Evolutionary conservation across 2,113 vertebrate species (phyloP), one percentile per base, ranked within the genome.

Genomic region (Etheostoma spectabile): DNA sequence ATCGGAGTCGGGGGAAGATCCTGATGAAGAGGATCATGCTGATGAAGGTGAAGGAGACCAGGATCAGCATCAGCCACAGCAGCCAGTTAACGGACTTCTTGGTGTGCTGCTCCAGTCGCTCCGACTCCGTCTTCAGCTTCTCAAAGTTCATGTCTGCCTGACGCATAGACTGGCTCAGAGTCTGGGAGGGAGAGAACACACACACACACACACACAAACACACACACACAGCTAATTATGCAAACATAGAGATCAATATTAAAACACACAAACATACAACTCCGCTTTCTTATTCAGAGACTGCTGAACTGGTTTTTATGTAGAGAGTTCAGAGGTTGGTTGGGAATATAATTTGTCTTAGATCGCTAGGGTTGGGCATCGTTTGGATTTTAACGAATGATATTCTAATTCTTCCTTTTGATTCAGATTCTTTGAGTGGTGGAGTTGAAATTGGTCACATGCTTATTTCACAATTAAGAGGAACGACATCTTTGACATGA

Each of bases 61-160:
- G 76, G 42, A 99, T 95, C 12, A 99, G 93, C 97, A 99, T 97
- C 27, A 98, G 94, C 98, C 98, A 99, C 18, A 99, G 94, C 3
- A 99, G 93, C 98, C 97, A 99, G 96, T 99, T 99, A 80, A 99
- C 97, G 0, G 98, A 98, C 90, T 99, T 99, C 95, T 99, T 99
- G 0, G 98, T 92, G 0, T 99, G 98, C 86, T 99, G 98, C 74
- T 99, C 98, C 71, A 99, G 79, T 0, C 98, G 95, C 81, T 99
- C 98, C 0, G 98, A 99, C 69, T 99, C 98, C 0, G 96, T 95
- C 94, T 97, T 99, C 82, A 99, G 95, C 93, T 99, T 99, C 93
- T 99, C 98, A 0, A 99, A 98, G 93, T 98, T 99, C 87, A 96
- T 84, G 92, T 99, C 98, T 0, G 97, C 97, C 95, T 99, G 96